phyloP scores from a whole-genome alignment of 2,888 invertebrate species.

The Noctua comes region DNA sequence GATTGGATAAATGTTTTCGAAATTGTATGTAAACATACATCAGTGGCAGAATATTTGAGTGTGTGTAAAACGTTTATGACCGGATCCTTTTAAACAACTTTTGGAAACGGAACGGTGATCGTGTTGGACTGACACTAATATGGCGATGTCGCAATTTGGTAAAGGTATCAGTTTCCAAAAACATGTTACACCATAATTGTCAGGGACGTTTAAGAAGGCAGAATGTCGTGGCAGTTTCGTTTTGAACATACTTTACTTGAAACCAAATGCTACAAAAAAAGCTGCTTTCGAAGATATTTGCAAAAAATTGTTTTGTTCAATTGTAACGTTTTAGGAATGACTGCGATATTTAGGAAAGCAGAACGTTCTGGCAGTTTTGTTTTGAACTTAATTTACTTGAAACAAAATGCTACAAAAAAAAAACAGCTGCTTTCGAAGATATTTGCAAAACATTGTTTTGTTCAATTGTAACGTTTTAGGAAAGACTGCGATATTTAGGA shows the following conservation, averaged over 20 bases:
- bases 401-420: too few relatives aligned
- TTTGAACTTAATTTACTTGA: too few relatives aligned
- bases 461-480: too few relatives aligned
- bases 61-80: conserved; percentile 73
- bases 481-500: too few relatives aligned
- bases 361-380: too few relatives aligned
- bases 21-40: conserved; percentile 82
- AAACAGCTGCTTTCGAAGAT: too few relatives aligned
- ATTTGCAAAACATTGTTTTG: too few relatives aligned
- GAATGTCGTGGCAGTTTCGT: background rate
- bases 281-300: background rate
- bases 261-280: background rate
- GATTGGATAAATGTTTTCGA: conserved; percentile 80
- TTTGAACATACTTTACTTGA: background rate
- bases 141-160: conserved; percentile 35
- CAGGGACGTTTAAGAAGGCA: background rate
- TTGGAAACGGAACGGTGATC: conserved; percentile 29
- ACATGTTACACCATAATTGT: conserved; percentile 13
- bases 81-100: conserved; percentile 68
- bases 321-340: background rate
- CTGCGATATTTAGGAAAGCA: too few relatives aligned
- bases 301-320: background rate
- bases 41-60: conserved; percentile 70
- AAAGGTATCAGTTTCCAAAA: conserved; percentile 35
- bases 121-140: conserved; percentile 35